Conservation (phyloP, 1,140 invertebrate species). For the Drosophila simulans region DNA sequence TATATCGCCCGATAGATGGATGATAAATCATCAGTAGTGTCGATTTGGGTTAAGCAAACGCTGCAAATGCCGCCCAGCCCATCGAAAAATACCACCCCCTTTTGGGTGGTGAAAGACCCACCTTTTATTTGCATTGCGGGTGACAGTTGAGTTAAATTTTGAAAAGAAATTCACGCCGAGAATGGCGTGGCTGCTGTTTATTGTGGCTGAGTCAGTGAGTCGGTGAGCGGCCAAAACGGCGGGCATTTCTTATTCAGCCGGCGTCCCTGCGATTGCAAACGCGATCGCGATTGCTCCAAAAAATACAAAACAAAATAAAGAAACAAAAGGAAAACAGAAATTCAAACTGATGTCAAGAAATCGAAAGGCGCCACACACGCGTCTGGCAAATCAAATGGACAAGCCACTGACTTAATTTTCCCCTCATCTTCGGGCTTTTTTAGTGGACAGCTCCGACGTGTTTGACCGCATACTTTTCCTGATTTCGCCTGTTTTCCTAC, state of each 20-base stretch:
- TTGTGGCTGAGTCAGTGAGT: slow-evolving; percentile 52
- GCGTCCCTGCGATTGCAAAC: slow-evolving; percentile 61
- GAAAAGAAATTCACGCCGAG: slow-evolving; percentile 69
- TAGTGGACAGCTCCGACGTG: slow-evolving; percentile 14
- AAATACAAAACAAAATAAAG: not conserved
- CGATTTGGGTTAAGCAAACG: slow-evolving; percentile 64
- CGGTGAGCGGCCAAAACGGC: slow-evolving; percentile 27
- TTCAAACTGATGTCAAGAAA: slow-evolving; percentile 41
- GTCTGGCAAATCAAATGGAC: slow-evolving; percentile 77
- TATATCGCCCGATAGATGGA: slow-evolving; percentile 26
- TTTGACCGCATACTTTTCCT: slow-evolving; percentile 26
- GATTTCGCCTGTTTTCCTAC: slow-evolving; percentile 1
- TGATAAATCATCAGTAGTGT: slow-evolving; percentile 41
- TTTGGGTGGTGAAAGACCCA: slow-evolving; percentile 23
- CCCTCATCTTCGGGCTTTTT: slow-evolving; percentile 16
- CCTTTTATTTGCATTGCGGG: slow-evolving; percentile 72
- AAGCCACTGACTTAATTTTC: slow-evolving; percentile 52
- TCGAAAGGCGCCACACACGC: slow-evolving; percentile 75
- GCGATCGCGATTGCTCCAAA: slow-evolving; percentile 60
- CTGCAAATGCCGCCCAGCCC: slow-evolving; percentile 20
- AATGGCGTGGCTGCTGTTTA: slow-evolving; percentile 45
- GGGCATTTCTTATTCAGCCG: slow-evolving; percentile 70
- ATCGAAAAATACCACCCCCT: not conserved
- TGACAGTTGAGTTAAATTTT: slow-evolving; percentile 64
- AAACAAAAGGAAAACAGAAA: not conserved